Base-by-base conservation (phyloP, 2,888 invertebrate species). In the Noctua janthe region DNA sequence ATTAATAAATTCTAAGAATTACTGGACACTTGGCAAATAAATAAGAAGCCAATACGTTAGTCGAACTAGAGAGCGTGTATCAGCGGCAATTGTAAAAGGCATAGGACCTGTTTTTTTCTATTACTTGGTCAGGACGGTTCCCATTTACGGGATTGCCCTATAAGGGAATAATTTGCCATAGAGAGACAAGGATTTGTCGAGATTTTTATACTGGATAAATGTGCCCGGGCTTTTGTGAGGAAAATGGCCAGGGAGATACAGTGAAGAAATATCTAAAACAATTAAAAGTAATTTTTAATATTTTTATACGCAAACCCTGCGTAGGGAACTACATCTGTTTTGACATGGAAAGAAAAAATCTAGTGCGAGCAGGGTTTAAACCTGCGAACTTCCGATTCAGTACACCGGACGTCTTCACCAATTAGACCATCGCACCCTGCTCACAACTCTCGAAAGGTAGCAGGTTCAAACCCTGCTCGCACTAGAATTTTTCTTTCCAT, bases 1-100 rank as follows among this genome's bases (percentile, higher is more conserved):
- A 51, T 76, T 66, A 69, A 80, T 80, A 80, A 39, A 76, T 78
- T 74, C 51, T 49, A 23, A 78, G 84, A 74, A 84, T 72, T 39
- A 77, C 72, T 79, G 59, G 35, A 13, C 49, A 76, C 51, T 74
- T 78, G 10, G 49, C 54, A 43, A 67, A 75, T 77, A 75, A 56
- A 73, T 76, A 74, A 49, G 15, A 67, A 62, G 66, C 11, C 13
- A 51, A 59, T 76, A 73, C 67, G 13, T 56, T 13, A 17, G 23
- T 43, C 39, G 51, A 43, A 17, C 17, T 8, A 70, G 54, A 43
- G 74, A 77, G 66, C 43, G 29, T 29, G 39, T n/a, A 20, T 29
- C 1, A 74, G 17, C 74, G 83, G 74, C 43, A 23, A 56, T 67
- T 39, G 15, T 62, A 81, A 82, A 85, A 39, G 56, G 43, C 8